phyloP scores from a whole-genome alignment of 1,140 invertebrate genomes.

The Cardiocondyla obscurior region DNA sequence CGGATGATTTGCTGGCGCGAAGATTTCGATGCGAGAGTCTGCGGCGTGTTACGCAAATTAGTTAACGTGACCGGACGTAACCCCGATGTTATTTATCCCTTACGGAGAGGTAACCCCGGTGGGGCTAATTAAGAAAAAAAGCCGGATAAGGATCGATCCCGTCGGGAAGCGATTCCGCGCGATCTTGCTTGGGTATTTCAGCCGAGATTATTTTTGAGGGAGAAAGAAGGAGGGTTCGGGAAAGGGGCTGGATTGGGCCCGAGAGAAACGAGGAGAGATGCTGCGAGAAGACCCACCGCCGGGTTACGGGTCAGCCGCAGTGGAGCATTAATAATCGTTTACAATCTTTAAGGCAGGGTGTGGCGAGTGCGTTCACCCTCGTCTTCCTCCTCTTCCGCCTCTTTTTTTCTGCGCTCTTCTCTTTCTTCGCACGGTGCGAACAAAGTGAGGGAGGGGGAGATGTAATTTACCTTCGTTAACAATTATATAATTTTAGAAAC shows the following conservation, averaged over 20 bases:
- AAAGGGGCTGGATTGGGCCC: not conserved
- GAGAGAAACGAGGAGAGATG: not conserved
- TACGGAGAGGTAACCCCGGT: not conserved
- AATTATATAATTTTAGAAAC: constrained; percentile 45
- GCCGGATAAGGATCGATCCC: constrained; percentile 59
- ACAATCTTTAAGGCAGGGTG: constrained; percentile 78
- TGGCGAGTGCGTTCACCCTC: constrained; percentile 72
- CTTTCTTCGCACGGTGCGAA: constrained; percentile 8
- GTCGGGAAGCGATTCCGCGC: constrained; percentile 44
- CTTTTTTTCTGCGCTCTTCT: constrained; percentile 11
- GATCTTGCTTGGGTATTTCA: constrained; percentile 52
- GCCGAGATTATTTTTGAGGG: constrained; percentile 59
- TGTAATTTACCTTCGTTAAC: constrained; percentile 54
- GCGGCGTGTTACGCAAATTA: constrained; percentile 71
- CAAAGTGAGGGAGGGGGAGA: constrained; percentile 56
- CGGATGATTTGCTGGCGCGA: constrained; percentile 37
- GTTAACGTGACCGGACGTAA: constrained; percentile 52
- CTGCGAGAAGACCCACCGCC: constrained; percentile 52
- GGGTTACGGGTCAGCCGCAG: constrained; percentile 76
- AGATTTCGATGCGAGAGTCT: constrained; percentile 26
- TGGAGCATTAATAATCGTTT: constrained; percentile 81
- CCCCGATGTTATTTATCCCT: constrained; percentile 44
- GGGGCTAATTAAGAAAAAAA: constrained; percentile 69
- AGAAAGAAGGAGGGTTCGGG: constrained; percentile 17
- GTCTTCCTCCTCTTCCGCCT: constrained; percentile 54